Conservation (phyloP, 2,888 invertebrate species). For the Lithodes maja region DNA sequence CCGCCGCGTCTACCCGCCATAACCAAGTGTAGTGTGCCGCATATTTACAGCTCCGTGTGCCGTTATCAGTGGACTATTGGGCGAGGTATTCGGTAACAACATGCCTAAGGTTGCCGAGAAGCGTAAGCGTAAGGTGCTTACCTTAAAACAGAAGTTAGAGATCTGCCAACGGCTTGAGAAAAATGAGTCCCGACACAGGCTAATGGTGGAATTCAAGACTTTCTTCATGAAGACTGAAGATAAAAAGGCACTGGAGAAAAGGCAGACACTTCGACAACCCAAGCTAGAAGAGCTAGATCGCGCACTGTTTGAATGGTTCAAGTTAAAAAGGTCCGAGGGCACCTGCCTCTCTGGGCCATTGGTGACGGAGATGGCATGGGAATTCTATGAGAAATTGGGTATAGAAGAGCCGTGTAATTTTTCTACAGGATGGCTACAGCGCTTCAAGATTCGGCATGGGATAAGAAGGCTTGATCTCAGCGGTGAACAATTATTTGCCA, state of each 20-base stretch:
- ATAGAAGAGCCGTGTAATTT: background rate
- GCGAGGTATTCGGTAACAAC: no score
- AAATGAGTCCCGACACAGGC: no score
- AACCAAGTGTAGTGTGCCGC: no score
- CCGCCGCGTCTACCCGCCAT: no score
- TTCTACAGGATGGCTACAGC: background rate
- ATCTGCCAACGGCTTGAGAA: no score
- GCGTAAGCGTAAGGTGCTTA: no score
- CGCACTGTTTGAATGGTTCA: background rate
- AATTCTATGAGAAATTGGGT: background rate
- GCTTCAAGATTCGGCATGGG: conserved; percentile 8
- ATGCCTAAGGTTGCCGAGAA: no score
- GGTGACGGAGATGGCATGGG: background rate
- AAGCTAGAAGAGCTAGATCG: conserved; percentile 8
- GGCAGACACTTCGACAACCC: background rate
- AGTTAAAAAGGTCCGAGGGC: background rate
- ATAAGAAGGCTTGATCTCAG: background rate
- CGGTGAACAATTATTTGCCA: conserved; percentile 7
- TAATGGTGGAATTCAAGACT: background rate
- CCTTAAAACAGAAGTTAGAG: no score
- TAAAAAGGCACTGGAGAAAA: conserved; percentile 6
- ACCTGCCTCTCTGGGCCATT: background rate
- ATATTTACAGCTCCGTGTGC: no score
- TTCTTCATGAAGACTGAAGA: background rate
- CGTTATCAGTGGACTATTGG: no score